Evolutionary conservation across 92 coral and sea anemone genomes (phyloP), one percentile per base, ranked within the genome.

Genomic region (Palythoa grandiflora): DNA sequence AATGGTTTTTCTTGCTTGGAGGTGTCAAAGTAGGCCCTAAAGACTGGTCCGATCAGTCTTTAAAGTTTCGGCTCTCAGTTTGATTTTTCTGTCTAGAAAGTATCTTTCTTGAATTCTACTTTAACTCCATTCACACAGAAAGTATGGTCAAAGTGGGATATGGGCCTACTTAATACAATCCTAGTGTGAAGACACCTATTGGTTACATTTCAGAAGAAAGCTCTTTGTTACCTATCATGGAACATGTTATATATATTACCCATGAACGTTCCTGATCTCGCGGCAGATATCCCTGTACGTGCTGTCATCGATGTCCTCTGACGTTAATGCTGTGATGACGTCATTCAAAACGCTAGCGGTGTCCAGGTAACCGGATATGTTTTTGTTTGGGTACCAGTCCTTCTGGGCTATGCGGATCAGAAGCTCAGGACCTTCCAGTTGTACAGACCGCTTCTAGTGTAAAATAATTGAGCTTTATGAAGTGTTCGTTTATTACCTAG

Each of bases 341-440:
- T 78, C 79, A 70, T 92, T 90, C 57, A 92, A 19, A 74, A 89
- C 91, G 5, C 78, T 89, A 16, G 75, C 83, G 16, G 57, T 70
- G 20, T 71, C 78, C 7, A 89, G 77, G 36, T 57, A 53, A 14
- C 80, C 86, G 68, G 72, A 66, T 15, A 47, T 51, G 9, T 21
- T 66, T 80, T n/a, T 72, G 21, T 87, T 52, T n/a, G 96, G 94
- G 83, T 90, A 93, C 96, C 96, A 93, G n/a, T 48, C 17, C 66
- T 89, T 93, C 36, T 71, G 88, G 1, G 35, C 53, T 74, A 93
- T 89, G 14, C 76, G 76, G 77, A 63, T 35, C 50, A 90, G 68
- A 8, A 86, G 63, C 19, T 71, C 86, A 1, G 84, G 80, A 38
- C 88, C 88, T 21, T 90, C 90, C 35, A 71, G 28, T 0, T 20